phyloP scores from a whole-genome alignment of 1,140 invertebrate genomes.

The Anastrepha ludens region DNA sequence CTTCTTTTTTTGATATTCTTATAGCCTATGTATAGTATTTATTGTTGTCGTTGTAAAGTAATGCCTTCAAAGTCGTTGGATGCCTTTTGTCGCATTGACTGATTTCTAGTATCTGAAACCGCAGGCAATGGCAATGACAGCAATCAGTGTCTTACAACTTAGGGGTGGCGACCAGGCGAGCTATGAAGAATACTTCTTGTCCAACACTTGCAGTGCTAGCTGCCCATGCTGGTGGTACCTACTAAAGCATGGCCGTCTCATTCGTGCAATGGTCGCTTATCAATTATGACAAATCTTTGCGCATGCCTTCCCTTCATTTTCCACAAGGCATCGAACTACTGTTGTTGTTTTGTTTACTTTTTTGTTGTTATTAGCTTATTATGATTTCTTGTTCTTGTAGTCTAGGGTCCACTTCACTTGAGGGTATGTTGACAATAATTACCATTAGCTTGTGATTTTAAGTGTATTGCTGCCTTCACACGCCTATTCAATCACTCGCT shows the following conservation, averaged over 20 bases:
- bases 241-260: background rate
- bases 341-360: background rate
- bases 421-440: slow-evolving; percentile 41
- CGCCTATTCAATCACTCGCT: slow-evolving; percentile 36
- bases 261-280: slow-evolving; percentile 63
- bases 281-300: slow-evolving; percentile 74
- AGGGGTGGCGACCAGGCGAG: background rate
- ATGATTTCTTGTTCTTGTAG: slow-evolving; percentile 1
- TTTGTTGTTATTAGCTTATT: background rate
- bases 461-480: slow-evolving; percentile 6
- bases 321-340: background rate
- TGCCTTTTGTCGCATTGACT: slow-evolving; percentile 18
- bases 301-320: slow-evolving; percentile 68
- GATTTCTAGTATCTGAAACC: background rate
- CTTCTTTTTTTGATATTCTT: no score
- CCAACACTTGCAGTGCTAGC: background rate
- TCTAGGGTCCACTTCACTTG: slow-evolving; percentile 40
- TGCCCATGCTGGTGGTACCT: background rate
- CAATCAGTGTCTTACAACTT: background rate
- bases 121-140: background rate
- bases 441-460: background rate
- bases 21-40: no score
- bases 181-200: background rate
- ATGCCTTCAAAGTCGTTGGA: background rate
- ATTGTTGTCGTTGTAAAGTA: no score